Evolutionary conservation across 2,113 vertebrate genomes (phyloP).

Genomic region (Terrapene triunguis): DNA sequence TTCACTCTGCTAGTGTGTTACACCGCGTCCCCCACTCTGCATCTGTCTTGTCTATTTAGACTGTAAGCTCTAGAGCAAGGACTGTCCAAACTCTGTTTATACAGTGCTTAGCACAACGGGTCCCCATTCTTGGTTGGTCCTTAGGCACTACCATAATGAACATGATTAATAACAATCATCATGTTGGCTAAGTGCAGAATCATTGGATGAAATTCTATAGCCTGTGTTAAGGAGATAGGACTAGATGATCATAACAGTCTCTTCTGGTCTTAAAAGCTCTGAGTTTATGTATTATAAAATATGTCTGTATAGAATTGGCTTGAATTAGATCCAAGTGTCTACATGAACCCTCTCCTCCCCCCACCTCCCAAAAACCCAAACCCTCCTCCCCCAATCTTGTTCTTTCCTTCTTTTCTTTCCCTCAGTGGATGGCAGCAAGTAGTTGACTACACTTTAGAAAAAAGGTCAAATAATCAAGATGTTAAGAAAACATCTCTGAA

Average conservation of each 20-base stretch:
- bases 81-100: background rate
- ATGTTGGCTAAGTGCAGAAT: background rate
- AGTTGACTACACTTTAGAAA: no score
- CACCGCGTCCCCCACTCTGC: background rate
- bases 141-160: background rate
- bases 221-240: background rate
- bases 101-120: background rate
- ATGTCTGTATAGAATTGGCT: background rate
- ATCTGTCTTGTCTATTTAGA: background rate
- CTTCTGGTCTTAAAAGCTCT: background rate
- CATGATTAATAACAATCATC: background rate
- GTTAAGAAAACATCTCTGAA: background rate
- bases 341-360: background rate
- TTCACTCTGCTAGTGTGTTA: background rate
- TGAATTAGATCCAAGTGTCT: background rate
- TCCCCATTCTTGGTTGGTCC: background rate
- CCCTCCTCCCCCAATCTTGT: background rate
- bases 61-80: background rate
- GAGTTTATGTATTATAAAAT: background rate
- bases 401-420: background rate
- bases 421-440: background rate
- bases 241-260: background rate
- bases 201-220: background rate
- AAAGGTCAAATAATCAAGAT: background rate
- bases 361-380: background rate